A percentile compares a stretch with the other conserved stretches of the same genome.
phyloP scores from a whole-genome alignment of 2,113 vertebrate species.

The Zingel zingel region DNA sequence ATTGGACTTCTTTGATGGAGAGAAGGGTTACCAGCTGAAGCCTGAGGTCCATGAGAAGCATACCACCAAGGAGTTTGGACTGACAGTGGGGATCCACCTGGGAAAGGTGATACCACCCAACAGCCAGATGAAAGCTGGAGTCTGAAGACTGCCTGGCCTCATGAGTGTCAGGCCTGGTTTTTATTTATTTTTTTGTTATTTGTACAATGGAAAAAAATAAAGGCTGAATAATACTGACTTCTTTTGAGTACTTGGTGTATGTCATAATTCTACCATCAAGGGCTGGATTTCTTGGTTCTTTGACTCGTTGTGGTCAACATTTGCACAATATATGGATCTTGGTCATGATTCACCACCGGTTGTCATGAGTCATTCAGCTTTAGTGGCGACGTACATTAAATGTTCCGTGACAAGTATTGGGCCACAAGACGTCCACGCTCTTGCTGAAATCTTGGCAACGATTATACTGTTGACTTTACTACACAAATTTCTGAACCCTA shows the following conservation, averaged over 20 bases:
- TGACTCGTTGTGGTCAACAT: not conserved
- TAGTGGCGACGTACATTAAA: not conserved
- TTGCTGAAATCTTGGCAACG: too few species aligned
- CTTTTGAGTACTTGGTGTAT: not conserved
- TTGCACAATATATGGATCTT: not conserved
- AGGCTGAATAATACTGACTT: not conserved
- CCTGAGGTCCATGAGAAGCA: constrained; percentile 74
- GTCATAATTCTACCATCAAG: not conserved
- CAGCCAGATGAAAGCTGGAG: constrained; percentile 78
- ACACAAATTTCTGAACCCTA: too few species aligned
- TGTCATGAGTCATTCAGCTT: not conserved
- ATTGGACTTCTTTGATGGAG: constrained; percentile 80
- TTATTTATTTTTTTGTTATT: too few species aligned
- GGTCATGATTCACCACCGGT: not conserved
- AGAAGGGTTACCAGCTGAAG: constrained; percentile 82
- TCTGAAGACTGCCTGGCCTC: not conserved
- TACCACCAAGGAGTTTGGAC: constrained; percentile 74
- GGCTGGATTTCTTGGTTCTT: not conserved
- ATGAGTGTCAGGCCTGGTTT: not conserved
- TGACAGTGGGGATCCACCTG: constrained; percentile 83
- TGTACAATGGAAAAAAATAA: constrained; percentile 1
- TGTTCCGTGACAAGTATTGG: not conserved
- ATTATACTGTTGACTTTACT: too few species aligned
- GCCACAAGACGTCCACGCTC: too few species aligned
- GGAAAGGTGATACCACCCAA: constrained; percentile 83